phyloP scores from a whole-genome alignment of 2,797 vertebrate species.

The Sebastiscus albofasciatus region DNA sequence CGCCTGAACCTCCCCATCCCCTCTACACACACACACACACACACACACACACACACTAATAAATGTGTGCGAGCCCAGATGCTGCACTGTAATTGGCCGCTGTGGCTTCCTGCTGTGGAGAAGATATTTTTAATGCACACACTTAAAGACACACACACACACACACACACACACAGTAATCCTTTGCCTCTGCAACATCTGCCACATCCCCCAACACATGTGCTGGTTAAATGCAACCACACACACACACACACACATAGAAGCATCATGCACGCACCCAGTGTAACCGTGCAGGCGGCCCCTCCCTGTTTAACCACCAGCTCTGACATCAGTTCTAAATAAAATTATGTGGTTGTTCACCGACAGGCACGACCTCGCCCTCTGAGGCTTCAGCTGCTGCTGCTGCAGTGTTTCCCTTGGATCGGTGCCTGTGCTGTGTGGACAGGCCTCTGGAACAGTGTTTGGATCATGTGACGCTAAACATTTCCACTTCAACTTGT shows the following conservation, averaged over 20 bases:
- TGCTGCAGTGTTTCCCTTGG: slow-evolving; percentile 51
- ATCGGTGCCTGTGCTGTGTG: slow-evolving; percentile 22
- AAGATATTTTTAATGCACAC: slow-evolving; percentile 83
- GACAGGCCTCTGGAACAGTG: slow-evolving; percentile 23
- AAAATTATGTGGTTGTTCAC: slow-evolving; percentile 60
- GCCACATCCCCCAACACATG: slow-evolving; percentile 69
- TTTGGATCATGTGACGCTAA: slow-evolving; percentile 5
- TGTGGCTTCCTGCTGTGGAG: slow-evolving; percentile 81
- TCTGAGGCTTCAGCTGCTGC: slow-evolving; percentile 52
- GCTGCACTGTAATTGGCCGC: slow-evolving; percentile 84
- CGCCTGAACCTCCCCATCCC: slow-evolving; percentile 65
- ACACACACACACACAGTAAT: slow-evolving; percentile 56
- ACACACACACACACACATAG: slow-evolving; percentile 15
- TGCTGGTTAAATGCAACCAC: slow-evolving; percentile 50
- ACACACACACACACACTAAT: slow-evolving; percentile 61
- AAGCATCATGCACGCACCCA: neutral
- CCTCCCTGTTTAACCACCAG: slow-evolving; percentile 74
- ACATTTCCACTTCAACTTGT: slow-evolving; percentile 15
- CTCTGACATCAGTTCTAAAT: slow-evolving; percentile 77
- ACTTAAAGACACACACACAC: slow-evolving; percentile 62
- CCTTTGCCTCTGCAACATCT: slow-evolving; percentile 74
- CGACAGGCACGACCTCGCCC: slow-evolving; percentile 52
- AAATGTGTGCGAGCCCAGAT: slow-evolving; percentile 82
- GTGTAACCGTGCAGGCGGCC: slow-evolving; percentile 51
- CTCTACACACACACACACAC: slow-evolving; percentile 25